A percentile compares a stretch with the other conserved stretches of the same genome.
Evolutionary conservation across 30 jellyfish, hydroid and myxozoan genomes (phyloP).

Genomic region (Turritopsis dohrnii): DNA sequence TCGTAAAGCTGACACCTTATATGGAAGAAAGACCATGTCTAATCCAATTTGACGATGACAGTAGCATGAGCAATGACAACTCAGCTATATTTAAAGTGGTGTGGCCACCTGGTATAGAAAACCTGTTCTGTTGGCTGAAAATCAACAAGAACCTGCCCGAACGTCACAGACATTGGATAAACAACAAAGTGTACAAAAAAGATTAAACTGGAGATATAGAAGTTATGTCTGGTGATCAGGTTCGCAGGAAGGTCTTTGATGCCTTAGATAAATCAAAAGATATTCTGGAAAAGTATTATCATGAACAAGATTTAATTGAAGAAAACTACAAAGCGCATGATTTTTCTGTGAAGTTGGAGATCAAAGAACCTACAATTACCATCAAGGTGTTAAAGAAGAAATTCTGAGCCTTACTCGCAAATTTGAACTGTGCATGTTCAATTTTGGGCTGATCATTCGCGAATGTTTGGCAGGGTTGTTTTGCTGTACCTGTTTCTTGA

Average conservation of each 20-base stretch:
- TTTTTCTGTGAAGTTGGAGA: background rate
- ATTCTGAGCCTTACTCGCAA: background rate
- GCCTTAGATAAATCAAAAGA: background rate
- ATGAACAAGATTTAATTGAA: background rate
- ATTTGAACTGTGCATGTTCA: background rate
- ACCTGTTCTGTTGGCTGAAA: constrained; percentile 3
- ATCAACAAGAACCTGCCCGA: background rate
- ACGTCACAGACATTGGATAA: background rate
- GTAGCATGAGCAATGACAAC: background rate
- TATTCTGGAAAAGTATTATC: background rate
- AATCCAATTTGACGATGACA: background rate
- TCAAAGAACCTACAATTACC: background rate
- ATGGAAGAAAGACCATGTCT: background rate
- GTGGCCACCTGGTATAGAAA: background rate
- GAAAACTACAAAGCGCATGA: background rate
- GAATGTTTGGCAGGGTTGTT: no score
- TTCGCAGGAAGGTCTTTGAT: background rate
- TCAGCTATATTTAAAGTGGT: background rate
- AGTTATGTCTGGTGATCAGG: background rate
- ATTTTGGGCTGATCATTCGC: no score
- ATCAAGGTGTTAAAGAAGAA: background rate
- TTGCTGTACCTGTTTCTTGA: constrained; percentile 3
- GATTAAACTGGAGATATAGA: background rate
- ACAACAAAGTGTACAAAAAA: background rate
- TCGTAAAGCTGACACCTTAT: background rate